A percentile compares a stretch with the other conserved stretches of the same genome.
These are phyloP conservation scores for Brachynemurus nebulosus DNA, from an alignment of 2,888 invertebrate species.

Conservation along the genomic window DNA sequence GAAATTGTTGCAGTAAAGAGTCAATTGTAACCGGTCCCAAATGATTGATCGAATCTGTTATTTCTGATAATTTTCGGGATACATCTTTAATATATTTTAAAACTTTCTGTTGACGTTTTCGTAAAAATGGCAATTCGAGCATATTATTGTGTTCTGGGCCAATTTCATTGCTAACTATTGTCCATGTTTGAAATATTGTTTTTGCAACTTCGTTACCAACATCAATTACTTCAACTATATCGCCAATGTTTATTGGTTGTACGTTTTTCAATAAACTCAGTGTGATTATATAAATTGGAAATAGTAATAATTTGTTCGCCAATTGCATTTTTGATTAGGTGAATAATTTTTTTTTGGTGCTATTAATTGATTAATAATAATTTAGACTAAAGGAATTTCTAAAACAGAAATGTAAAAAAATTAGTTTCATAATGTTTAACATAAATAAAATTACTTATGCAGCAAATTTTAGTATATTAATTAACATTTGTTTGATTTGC, in stretches of 20 bases:
- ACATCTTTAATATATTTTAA: background rate
- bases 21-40: conserved; percentile 20
- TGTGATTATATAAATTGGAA: too few species aligned
- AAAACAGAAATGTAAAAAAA: too few species aligned
- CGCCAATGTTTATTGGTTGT: background rate
- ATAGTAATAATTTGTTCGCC: too few species aligned
- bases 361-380: too few species aligned
- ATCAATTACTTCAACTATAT: conserved; percentile 2
- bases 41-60: conserved; percentile 21
- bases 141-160: background rate
- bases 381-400: too few species aligned
- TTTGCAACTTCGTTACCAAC: conserved; percentile 8
- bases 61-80: conserved; percentile 5
- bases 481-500: too few species aligned
- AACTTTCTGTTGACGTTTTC: conserved; percentile 2
- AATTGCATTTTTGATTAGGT: too few species aligned
- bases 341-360: too few species aligned
- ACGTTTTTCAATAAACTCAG: too few species aligned
- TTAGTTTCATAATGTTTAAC: too few species aligned
- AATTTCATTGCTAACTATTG: conserved; percentile 6
- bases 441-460: too few species aligned
- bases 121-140: background rate
- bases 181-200: conserved; percentile 12
- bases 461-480: too few species aligned
- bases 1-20: conserved; percentile 24